Percentiles rank a stretch among this genome's conserved stretches.
Evolutionary conservation across 1,140 invertebrate species (phyloP).

Genomic region (Nebria ingens): DNA sequence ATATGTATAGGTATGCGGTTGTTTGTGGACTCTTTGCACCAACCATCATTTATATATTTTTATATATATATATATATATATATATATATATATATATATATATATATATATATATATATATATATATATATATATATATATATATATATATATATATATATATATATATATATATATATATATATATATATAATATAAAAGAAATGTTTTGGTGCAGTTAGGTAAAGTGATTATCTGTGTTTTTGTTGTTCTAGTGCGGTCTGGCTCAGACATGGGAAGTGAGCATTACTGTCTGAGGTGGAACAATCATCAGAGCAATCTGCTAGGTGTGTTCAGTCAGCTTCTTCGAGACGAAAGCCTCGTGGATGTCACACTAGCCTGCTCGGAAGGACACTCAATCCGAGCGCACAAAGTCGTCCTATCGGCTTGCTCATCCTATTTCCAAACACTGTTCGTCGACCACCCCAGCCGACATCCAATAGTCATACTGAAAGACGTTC

Average conservation of each 20-base stretch:
- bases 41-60: too few relatives aligned
- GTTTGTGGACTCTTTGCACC: too few relatives aligned
- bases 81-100: conserved; percentile 1
- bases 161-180: conserved; percentile 4
- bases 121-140: conserved; percentile 8
- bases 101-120: conserved; percentile 1
- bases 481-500: conserved; percentile 87
- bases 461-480: conserved; percentile 86
- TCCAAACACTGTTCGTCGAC: conserved; percentile 80
- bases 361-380: conserved; percentile 90
- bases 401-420: conserved; percentile 88
- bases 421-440: conserved; percentile 90
- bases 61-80: too few relatives aligned
- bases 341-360: conserved; percentile 87
- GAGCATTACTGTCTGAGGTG: conserved; percentile 92
- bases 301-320: conserved; percentile 94
- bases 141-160: conserved; percentile 8
- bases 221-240: not conserved
- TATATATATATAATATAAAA: not conserved
- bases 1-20: too few relatives aligned
- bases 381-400: conserved; percentile 85
- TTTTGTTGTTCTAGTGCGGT: conserved; percentile 61
- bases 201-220: not conserved
- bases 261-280: conserved; percentile 85
- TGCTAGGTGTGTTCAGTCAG: conserved; percentile 89